Conservation (phyloP, 1,140 invertebrate species). For the Macrostomum lignano region DNA sequence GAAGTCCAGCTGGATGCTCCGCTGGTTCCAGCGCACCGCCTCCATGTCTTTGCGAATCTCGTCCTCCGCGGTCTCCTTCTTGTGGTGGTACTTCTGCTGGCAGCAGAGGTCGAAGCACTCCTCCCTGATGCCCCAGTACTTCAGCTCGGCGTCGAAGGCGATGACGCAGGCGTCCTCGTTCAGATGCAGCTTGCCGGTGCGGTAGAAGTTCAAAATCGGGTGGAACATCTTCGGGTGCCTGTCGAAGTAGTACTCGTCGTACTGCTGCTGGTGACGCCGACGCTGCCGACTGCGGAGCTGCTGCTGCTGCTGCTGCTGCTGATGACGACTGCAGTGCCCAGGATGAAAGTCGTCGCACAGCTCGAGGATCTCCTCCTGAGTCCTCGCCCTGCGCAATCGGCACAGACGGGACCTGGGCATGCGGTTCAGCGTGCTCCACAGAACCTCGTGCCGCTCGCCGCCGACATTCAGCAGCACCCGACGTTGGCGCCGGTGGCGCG, state of each 20-base stretch:
- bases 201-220: slow-evolving; percentile 21
- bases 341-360: slow-evolving; percentile 6
- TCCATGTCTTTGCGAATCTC: slow-evolving; percentile 3
- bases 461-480: slow-evolving; percentile 71
- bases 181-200: slow-evolving; percentile 15
- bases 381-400: background rate
- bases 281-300: too few relatives aligned
- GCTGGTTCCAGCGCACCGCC: too few relatives aligned
- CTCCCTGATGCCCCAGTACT: slow-evolving; percentile 9
- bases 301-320: too few relatives aligned
- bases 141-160: slow-evolving; percentile 7
- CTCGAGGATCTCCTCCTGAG: slow-evolving; percentile 3
- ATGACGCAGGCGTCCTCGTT: slow-evolving; percentile 5
- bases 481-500: too few relatives aligned
- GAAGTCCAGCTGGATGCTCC: too few relatives aligned
- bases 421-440: slow-evolving; percentile 75
- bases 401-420: slow-evolving; percentile 75
- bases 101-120: slow-evolving; percentile 4
- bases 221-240: slow-evolving; percentile 24
- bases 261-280: background rate
- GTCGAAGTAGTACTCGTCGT: slow-evolving; percentile 24
- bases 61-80: slow-evolving; percentile 1
- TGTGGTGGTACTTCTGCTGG: slow-evolving; percentile 4
- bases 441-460: slow-evolving; percentile 72
- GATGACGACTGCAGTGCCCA: too few relatives aligned